Evolutionary conservation across 2,888 invertebrate genomes (phyloP).

Genomic region (Mesorhabditis spiculigera): DNA sequence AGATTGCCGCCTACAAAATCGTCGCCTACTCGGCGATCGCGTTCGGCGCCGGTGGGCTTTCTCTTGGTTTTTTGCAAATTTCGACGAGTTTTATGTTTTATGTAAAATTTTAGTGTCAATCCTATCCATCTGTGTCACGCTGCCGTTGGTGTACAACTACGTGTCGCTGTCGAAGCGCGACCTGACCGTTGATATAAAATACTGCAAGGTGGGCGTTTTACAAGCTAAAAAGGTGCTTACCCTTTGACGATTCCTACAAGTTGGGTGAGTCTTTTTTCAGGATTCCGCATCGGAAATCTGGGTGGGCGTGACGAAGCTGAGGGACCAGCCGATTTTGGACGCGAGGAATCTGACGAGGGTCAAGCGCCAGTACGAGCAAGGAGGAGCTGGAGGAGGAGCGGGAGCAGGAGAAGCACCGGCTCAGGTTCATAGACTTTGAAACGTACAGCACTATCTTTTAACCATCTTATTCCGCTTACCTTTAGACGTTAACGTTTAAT

Average conservation of each 20-base stretch:
- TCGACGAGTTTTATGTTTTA: background rate
- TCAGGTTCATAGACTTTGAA: no score
- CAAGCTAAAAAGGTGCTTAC: no score
- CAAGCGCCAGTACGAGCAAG: no score
- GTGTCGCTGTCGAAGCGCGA: slow-evolving; percentile 17
- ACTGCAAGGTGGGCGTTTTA: background rate
- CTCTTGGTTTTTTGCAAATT: background rate
- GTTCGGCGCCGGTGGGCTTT: slow-evolving; percentile 14
- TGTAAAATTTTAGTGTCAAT: background rate
- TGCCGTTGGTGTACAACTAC: slow-evolving; percentile 30
- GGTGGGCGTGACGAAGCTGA: slow-evolving; percentile 22
- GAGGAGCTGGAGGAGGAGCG: no score
- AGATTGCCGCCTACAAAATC: slow-evolving; percentile 23
- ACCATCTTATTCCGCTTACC: no score
- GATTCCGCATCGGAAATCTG: slow-evolving; percentile 21
- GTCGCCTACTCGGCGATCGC: slow-evolving; percentile 24
- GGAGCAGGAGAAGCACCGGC: no score
- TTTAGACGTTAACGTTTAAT: no score
- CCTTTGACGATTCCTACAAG: background rate
- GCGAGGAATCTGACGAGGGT: no score
- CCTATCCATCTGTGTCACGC: slow-evolving; percentile 23
- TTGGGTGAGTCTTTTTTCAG: slow-evolving; percentile 16
- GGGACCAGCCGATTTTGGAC: background rate
- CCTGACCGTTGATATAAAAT: slow-evolving; percentile 17
- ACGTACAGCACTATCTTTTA: no score